Evolutionary conservation across 1,140 invertebrate species (phyloP).

Genomic region (Nebria ingens): DNA sequence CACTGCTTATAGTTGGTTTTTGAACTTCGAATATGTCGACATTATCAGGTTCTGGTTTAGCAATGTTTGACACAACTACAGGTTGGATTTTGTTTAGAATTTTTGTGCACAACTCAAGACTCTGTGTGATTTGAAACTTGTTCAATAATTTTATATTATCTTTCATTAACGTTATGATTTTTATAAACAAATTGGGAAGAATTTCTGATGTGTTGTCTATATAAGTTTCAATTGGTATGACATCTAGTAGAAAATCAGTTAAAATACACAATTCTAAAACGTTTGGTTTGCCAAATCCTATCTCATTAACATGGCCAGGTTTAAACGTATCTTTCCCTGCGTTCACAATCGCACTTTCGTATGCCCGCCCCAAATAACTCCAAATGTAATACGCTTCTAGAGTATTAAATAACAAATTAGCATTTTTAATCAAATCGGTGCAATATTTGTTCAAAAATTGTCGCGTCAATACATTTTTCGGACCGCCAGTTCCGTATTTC

Average conservation of each 20-base stretch:
- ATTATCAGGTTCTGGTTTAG: conserved; percentile 1
- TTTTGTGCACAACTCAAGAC: conserved; percentile 60
- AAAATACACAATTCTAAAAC: conserved; percentile 58
- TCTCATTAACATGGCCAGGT: conserved; percentile 36
- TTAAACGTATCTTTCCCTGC: conserved; percentile 23
- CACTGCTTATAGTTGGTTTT: not conserved
- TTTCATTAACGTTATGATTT: conserved; percentile 52
- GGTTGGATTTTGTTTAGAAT: conserved; percentile 69
- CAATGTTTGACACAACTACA: conserved; percentile 22
- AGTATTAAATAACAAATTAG: conserved; percentile 76
- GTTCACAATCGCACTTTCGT: conserved; percentile 43
- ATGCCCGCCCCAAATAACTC: conserved; percentile 66
- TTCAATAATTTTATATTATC: conserved; percentile 46
- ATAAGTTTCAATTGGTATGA: conserved; percentile 69
- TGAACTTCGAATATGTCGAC: not conserved
- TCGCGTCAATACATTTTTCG: conserved; percentile 25
- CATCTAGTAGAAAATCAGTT: conserved; percentile 68
- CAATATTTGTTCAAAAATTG: conserved; percentile 30
- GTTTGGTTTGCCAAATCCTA: conserved; percentile 49
- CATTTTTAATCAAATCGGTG: conserved; percentile 65
- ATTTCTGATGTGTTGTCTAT: conserved; percentile 71
- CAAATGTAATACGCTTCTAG: conserved; percentile 81
- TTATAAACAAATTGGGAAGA: conserved; percentile 58
- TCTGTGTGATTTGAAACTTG: conserved; percentile 50
- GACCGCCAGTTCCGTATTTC: conserved; percentile 18